phyloP scores from a whole-genome alignment of 2,797 vertebrate genomes.

The Mergus octosetaceus region DNA sequence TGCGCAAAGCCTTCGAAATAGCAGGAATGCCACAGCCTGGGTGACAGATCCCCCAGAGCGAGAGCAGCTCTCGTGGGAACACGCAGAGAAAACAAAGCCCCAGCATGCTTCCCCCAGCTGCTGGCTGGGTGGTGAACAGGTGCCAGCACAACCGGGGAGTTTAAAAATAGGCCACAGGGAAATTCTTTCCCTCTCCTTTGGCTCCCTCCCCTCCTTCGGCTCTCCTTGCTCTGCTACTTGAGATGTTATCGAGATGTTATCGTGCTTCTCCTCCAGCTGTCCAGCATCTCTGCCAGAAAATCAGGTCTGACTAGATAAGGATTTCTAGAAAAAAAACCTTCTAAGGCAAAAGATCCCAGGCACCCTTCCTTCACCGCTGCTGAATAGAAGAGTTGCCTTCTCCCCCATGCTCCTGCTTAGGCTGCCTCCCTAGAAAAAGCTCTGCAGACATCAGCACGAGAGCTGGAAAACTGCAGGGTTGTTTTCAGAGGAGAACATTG shows the following conservation, averaged over 20 bases:
- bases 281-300: slow-evolving; percentile 6
- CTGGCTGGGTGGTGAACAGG: not conserved
- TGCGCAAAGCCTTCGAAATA: not conserved
- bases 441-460: not conserved
- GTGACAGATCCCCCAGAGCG: not conserved
- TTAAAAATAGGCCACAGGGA: slow-evolving; percentile 36
- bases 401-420: not conserved
- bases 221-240: not conserved
- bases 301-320: not conserved
- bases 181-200: not conserved
- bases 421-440: not conserved
- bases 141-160: not conserved
- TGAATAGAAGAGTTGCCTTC: not conserved
- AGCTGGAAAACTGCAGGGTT: not conserved
- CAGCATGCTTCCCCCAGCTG: not conserved
- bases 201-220: not conserved
- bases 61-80: not conserved
- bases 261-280: not conserved
- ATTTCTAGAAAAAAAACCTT: not conserved
- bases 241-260: not conserved
- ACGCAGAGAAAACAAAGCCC: not conserved
- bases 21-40: not conserved
- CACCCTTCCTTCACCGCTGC: not conserved
- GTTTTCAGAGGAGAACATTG: fast-evolving
- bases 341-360: not conserved